Evolutionary conservation across 2,113 vertebrate species (phyloP).

Genomic region (Pelobates fuscus): DNA sequence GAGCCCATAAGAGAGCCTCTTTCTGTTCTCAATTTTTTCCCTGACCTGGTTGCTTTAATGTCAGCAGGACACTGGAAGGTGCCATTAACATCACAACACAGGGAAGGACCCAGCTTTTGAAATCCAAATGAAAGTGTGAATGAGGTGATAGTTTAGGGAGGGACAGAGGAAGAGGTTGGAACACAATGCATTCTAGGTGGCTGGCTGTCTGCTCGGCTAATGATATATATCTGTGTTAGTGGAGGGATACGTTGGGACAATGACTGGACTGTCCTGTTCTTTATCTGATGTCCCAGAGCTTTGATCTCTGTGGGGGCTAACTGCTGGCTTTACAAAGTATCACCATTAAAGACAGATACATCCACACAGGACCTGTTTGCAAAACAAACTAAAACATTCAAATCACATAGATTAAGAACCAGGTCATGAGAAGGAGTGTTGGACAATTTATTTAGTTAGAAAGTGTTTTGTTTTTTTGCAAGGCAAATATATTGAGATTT

Average conservation of each 20-base stretch:
- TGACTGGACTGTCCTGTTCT: slow-evolving; percentile 50
- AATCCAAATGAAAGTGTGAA: slow-evolving; percentile 50
- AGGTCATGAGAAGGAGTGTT: not conserved
- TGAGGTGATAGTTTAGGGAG: slow-evolving; percentile 20
- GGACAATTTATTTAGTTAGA: not conserved
- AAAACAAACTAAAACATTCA: slow-evolving; percentile 50
- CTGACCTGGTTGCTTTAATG: not conserved
- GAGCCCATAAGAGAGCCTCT: slow-evolving; percentile 6
- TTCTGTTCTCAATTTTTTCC: slow-evolving; percentile 25
- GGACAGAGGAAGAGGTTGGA: slow-evolving; percentile 51
- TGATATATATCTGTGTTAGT: slow-evolving; percentile 53
- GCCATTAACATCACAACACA: slow-evolving; percentile 30
- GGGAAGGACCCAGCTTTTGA: slow-evolving; percentile 47
- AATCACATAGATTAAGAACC: slow-evolving; percentile 40
- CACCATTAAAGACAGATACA: slow-evolving; percentile 54
- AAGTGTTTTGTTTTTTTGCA: too few relatives aligned
- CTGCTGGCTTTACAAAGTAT: slow-evolving; percentile 55
- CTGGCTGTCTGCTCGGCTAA: slow-evolving; percentile 58
- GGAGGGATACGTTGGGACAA: slow-evolving; percentile 38
- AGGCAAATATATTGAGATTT: too few relatives aligned
- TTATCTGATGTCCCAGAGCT: slow-evolving; percentile 56
- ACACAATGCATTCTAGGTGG: slow-evolving; percentile 17
- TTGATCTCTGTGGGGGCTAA: slow-evolving; percentile 62
- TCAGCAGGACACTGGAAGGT: slow-evolving; percentile 41
- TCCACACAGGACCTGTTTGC: slow-evolving; percentile 29